Base-by-base conservation (phyloP, 2,797 vertebrate species). In the Chelonia mydas region DNA sequence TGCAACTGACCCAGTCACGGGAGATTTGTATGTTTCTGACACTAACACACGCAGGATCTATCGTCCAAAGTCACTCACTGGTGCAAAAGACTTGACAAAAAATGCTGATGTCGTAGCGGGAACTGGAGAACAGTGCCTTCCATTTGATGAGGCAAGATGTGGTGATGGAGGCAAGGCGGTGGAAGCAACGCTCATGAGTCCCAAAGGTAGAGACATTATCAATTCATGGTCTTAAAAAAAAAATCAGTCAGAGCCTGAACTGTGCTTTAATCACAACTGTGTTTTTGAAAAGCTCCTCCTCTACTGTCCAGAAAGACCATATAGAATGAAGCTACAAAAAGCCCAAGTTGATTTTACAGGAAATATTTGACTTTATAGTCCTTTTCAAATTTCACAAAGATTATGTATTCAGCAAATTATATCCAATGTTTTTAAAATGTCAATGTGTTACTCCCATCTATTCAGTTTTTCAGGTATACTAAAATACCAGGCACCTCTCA, bases 31-130 rank as follows among this genome's bases (percentile, higher is more conserved):
- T 1, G 99, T 99, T 92, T 99, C 99, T 0, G 99, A 99, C 99
- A 99, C 99, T 7, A 99, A 99, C 98, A 99, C 99, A 1, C 98
- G 99, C 90, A 98, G 99, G 96, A 99, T 99, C 97, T 99, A 99
- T 96, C 98, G 98, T 6, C 99, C 99, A 0, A 99, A 98, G 94
- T 98, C 97, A 0, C 98, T 99, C 53, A 98, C 97, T 0, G 98
- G 99, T 33, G 98, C 98, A 0, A 99, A 99, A 94, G 99, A 99
- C 79, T 98, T 99, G 95, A 99, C 99, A 85, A 98, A 99, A 83
- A 99, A 99, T 4, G 98, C 98, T 0, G 99, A 99, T 93, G 98
- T 99, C 76, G 98, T 99, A 3, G 99, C 99, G 2, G 99, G 99
- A 23, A 99, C 99, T 0, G 99, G 99, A 2, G 99, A 99, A 47